These are phyloP conservation scores for Gadopsis marmoratus DNA, from an alignment of 2,797 vertebrate genomes.

Conservation along the genomic window DNA sequence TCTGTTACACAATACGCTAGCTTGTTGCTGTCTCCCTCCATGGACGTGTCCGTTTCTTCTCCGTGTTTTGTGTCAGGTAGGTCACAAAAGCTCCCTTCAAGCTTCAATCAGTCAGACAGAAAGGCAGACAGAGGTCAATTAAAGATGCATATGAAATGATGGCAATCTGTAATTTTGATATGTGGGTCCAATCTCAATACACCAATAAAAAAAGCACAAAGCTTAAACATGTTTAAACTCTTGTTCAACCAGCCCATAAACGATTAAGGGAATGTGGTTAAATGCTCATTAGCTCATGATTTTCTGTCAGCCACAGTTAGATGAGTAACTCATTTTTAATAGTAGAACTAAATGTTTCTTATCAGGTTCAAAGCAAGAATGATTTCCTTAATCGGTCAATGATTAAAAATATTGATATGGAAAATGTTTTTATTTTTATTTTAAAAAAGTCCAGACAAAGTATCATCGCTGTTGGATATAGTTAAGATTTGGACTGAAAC, in stretches of 20 bases:
- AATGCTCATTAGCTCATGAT: neutral
- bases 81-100: slow-evolving; percentile 79
- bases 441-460: neutral
- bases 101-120: slow-evolving; percentile 70
- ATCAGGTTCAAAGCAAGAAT: neutral
- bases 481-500: neutral
- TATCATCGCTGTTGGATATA: neutral
- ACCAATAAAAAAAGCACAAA: neutral
- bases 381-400: neutral
- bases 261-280: neutral
- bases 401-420: neutral
- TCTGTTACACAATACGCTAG: slow-evolving; percentile 91
- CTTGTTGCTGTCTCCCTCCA: slow-evolving; percentile 66
- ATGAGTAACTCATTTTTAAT: neutral
- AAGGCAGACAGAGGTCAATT: neutral
- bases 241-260: neutral
- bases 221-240: neutral
- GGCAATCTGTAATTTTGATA: neutral
- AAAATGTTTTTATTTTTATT: neutral
- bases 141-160: neutral
- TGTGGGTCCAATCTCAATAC: neutral
- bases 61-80: slow-evolving; percentile 48
- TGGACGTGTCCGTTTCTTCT: slow-evolving; percentile 43
- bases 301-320: neutral
- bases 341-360: neutral